Base-by-base conservation (phyloP, 2,113 vertebrate species). In the Haemorhous mexicanus region DNA sequence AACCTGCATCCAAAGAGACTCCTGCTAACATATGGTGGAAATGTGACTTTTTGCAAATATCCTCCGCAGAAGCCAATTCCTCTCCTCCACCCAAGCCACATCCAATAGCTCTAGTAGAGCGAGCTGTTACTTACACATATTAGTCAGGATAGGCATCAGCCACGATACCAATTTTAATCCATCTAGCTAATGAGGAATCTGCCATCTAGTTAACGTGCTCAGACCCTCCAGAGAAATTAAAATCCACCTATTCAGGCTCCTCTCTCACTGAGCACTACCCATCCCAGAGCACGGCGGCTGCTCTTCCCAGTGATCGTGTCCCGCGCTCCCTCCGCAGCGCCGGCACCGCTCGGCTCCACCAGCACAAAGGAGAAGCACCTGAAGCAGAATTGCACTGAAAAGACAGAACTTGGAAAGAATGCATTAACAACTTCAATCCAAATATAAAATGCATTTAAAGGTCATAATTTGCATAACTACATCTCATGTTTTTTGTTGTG, bases 11-110 rank as follows among this genome's bases (percentile, higher is more conserved):
- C 95, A 97, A 97, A 96, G 95, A 97, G 96, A 96, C 93, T 97
- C 96, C 95, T 96, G 96, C 81, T 93, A 97, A 95, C 97, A 97
- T 97, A 97, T 97, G 97, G 95, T 97, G 89, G 95, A 97, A 97
- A 96, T 97, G 89, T 97, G 95, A 97, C 96, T 97, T 97, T 96
- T 96, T 97, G 93, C 97, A 97, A 97, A 97, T 97, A 97, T 96
- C 96, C 96, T 96, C 93, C 16, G 24, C 93, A 94, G 92, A 91
- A 90, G 96, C 97, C 97, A 97, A 97, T 95, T 97, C 97, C 87
- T 97, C 92, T 97, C 92, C 94, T 96, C 95, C 93, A 97, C 94
- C 95, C 97, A 94, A 97, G 90, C 94, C 94, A 93, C 74, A 47
- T 97, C 94, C 95, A 97, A 92, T 87, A 95, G 93, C 93, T 96